Percentiles rank a stretch among this genome's conserved stretches.
Evolutionary conservation across 2,888 invertebrate genomes (phyloP).

Genomic region (Thalpophila matura): DNA sequence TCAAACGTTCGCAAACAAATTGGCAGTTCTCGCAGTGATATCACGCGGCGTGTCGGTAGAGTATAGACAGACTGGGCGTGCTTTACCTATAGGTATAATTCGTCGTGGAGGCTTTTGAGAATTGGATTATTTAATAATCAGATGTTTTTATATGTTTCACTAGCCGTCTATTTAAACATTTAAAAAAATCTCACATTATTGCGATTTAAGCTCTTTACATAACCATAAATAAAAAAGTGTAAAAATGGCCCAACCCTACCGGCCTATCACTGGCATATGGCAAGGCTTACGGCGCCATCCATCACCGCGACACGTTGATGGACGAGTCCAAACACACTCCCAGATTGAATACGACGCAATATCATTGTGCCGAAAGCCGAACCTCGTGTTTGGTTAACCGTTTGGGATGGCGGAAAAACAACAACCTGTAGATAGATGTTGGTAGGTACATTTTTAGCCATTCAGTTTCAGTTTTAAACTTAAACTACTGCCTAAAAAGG

Average conservation of each 20-base stretch:
- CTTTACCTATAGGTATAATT: too few relatives aligned
- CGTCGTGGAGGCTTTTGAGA: too few relatives aligned
- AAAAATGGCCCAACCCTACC: conserved; percentile 40
- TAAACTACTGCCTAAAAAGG: too few relatives aligned
- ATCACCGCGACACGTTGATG: conserved; percentile 62
- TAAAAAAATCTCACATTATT: conserved; percentile 1
- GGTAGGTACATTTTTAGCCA: conserved; percentile 20
- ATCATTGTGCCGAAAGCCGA: conserved; percentile 46
- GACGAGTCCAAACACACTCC: conserved; percentile 65
- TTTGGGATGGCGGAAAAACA: conserved; percentile 42
- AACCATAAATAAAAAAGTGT: not conserved
- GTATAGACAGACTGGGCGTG: too few relatives aligned
- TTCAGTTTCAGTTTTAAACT: too few relatives aligned
- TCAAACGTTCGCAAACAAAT: too few relatives aligned
- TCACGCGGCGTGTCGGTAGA: too few relatives aligned
- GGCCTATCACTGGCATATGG: conserved; percentile 33
- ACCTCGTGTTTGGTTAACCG: conserved; percentile 39
- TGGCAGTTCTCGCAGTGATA: too few relatives aligned
- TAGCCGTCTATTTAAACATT: conserved; percentile 5
- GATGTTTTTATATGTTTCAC: too few relatives aligned
- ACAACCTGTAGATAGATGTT: conserved; percentile 53
- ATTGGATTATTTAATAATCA: too few relatives aligned
- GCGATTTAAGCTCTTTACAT: not conserved
- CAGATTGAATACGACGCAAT: conserved; percentile 61
- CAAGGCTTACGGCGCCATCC: conserved; percentile 49